A percentile compares a stretch with the other conserved stretches of the same genome.
Evolutionary conservation across 2,797 vertebrate genomes (phyloP).

Genomic region (Psittacula echo): DNA sequence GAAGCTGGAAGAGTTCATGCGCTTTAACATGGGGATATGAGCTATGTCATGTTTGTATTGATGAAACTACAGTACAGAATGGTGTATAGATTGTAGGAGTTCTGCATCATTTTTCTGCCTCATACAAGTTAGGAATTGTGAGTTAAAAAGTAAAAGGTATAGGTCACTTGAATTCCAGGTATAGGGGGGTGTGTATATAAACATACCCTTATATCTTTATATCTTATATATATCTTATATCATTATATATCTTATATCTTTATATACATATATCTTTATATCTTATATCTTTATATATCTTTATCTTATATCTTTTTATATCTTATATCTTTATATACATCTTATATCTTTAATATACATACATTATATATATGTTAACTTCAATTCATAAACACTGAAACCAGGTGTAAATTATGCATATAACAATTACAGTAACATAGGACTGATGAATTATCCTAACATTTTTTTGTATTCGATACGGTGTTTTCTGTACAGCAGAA

Average conservation of each 20-base stretch:
- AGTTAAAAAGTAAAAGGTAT: not conserved
- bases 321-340: too few relatives aligned
- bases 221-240: too few relatives aligned
- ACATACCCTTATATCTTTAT: too few relatives aligned
- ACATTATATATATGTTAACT: not conserved
- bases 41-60: not conserved
- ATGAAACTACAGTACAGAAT: not conserved
- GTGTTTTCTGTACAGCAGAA: not conserved
- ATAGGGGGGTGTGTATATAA: not conserved
- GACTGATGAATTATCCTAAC: not conserved
- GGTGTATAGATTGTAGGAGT: not conserved
- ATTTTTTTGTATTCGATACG: not conserved
- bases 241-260: too few relatives aligned
- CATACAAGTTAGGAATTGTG: not conserved
- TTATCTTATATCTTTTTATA: too few relatives aligned
- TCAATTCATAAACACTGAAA: not conserved
- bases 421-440: not conserved
- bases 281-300: too few relatives aligned
- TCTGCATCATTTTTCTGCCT: not conserved
- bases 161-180: not conserved
- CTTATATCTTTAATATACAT: not conserved
- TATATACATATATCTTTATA: too few relatives aligned
- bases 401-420: not conserved
- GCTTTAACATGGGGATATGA: rapidly evolving
- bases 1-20: not conserved